Percentiles rank a stretch among this genome's conserved stretches.
Conservation (phyloP, 2,888 invertebrate genomes). For the Pachymerium ferrugineum region DNA sequence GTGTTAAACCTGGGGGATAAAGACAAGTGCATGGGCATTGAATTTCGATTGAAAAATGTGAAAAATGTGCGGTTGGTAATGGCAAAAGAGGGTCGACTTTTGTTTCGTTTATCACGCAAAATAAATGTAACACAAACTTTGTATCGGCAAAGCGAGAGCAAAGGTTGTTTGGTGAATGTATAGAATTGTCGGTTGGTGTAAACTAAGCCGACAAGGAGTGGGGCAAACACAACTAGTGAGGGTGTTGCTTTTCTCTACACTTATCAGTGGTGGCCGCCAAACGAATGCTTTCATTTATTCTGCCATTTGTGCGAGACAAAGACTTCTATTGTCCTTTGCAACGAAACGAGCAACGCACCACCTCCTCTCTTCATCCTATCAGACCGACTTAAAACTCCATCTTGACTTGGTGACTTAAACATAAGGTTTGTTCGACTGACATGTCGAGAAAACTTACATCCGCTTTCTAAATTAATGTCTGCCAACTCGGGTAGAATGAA, state of each 20-base stretch:
- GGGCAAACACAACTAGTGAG: not conserved
- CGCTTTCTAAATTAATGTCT: too few relatives aligned
- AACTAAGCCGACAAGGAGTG: not conserved
- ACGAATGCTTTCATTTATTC: constrained; percentile 25
- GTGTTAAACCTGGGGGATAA: not conserved
- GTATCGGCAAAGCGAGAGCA: constrained; percentile 4
- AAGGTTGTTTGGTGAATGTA: constrained; percentile 7
- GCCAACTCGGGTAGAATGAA: too few relatives aligned
- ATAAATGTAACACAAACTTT: not conserved
- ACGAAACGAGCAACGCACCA: too few relatives aligned
- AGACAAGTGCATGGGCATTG: too few relatives aligned
- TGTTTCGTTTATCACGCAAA: not conserved
- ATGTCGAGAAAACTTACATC: too few relatives aligned
- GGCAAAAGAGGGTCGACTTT: not conserved
- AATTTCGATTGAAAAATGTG: too few relatives aligned
- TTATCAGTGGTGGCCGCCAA: constrained; percentile 20
- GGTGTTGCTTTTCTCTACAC: constrained; percentile 16
- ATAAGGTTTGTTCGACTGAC: too few relatives aligned
- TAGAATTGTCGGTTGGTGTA: not conserved
- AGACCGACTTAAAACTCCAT: too few relatives aligned
- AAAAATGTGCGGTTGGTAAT: too few relatives aligned
- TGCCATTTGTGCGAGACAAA: constrained; percentile 9
- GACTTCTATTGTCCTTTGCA: not conserved
- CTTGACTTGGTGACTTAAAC: too few relatives aligned
- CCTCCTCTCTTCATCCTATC: not conserved